A percentile compares a stretch with the other conserved stretches of the same genome.
phyloP scores from a whole-genome alignment of 2,888 invertebrate genomes.

The Halocaridina rubra region DNA sequence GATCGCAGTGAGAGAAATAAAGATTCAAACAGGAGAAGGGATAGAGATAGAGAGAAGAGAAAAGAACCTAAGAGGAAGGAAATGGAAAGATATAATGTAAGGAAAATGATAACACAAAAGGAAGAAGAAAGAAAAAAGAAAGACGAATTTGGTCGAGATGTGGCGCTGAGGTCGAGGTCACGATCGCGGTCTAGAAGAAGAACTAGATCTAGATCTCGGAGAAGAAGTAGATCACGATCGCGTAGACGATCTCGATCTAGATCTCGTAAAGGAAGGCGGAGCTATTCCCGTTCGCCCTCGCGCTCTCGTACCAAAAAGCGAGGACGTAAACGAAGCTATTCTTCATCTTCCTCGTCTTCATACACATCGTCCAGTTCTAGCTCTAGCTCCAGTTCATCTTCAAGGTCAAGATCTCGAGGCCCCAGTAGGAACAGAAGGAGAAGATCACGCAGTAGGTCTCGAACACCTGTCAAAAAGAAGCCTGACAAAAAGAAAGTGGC shows the following conservation, averaged over 20 bases:
- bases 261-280: constrained; percentile 12
- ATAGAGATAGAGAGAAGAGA: constrained; percentile 41
- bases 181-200: constrained; percentile 39
- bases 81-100: constrained; percentile 84
- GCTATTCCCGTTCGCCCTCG: constrained; percentile 44
- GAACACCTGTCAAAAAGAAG: constrained; percentile 56
- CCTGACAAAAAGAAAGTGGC: constrained; percentile 59
- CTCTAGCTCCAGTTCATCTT: constrained; percentile 64
- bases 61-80: constrained; percentile 63
- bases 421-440: constrained; percentile 48
- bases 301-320: constrained; percentile 31
- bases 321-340: constrained; percentile 59
- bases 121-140: constrained; percentile 72
- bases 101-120: constrained; percentile 77
- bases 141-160: constrained; percentile 62
- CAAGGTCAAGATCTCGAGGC: constrained; percentile 67
- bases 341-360: constrained; percentile 52
- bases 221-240: constrained; percentile 38
- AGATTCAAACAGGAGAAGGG: constrained; percentile 14
- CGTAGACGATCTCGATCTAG: constrained; percentile 2
- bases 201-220: constrained; percentile 45
- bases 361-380: constrained; percentile 58
- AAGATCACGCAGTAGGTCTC: constrained; percentile 33
- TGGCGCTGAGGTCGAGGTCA: constrained; percentile 51
- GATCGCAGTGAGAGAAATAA: constrained; percentile 33